phyloP scores from a whole-genome alignment of 1,140 invertebrate species.

The Panagrolaimus sp. region DNA sequence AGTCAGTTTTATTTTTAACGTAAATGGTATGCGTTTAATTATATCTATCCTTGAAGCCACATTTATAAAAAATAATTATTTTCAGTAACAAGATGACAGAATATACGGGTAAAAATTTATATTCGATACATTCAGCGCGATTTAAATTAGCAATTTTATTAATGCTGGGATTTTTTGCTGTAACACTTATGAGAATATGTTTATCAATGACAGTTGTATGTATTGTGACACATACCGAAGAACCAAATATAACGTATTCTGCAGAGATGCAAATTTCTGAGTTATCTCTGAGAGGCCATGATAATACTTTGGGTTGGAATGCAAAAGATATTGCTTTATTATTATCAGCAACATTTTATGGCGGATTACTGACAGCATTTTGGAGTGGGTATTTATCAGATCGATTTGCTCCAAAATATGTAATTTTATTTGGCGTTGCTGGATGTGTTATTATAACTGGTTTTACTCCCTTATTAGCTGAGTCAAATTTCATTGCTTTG shows the following conservation, averaged over 20 bases:
- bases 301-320: not conserved
- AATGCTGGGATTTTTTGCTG: not conserved
- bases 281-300: not conserved
- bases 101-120: too few species aligned
- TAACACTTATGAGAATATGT: not conserved
- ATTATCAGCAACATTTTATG: slow-evolving; percentile 13
- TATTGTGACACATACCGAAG: slow-evolving; percentile 2
- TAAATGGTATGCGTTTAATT: too few species aligned
- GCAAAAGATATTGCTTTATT: not conserved
- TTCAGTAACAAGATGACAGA: too few species aligned
- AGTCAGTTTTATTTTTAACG: too few species aligned
- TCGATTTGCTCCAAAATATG: not conserved
- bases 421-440: not conserved
- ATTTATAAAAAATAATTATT: too few species aligned
- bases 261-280: not conserved
- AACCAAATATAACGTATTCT: not conserved
- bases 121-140: not conserved
- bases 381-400: not conserved
- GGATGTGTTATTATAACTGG: not conserved
- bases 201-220: slow-evolving; percentile 3
- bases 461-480: not conserved
- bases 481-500: not conserved
- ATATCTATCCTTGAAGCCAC: too few species aligned
- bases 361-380: not conserved
- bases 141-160: not conserved